Evolutionary conservation across 92 coral and sea anemone genomes (phyloP), one percentile per base, ranked within the genome.

Genomic region (Micromussa lordhowensis): DNA sequence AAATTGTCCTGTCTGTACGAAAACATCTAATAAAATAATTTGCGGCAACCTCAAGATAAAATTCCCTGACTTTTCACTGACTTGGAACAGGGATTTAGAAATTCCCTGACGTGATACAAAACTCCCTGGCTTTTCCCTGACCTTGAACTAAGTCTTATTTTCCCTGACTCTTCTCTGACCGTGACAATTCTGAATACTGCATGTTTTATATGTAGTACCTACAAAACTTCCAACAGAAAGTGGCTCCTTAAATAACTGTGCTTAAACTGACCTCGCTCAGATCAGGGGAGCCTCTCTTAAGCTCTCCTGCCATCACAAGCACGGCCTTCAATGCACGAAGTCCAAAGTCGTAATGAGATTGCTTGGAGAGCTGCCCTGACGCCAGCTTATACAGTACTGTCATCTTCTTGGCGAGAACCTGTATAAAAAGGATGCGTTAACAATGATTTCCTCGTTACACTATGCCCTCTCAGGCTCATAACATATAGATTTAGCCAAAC

Each of bases 291-390:
- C 99, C 99, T 91, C 99, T 91, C 90, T 97, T 97, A 44, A 97
- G 91, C 74, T 97, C 99, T 15, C 99, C 99, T n/a, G 99, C 99
- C 99, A 97, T 97, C 53, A 97, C 99, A 83, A 97, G 90, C 38
- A 97, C 99, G 24, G 99, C 98, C 77, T 97, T 97, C 57, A 97
- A 92, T 40, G 99, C 99, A 80, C 99, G 99, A 51, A 97, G 96
- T 38, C 99, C 99, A 88, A 97, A 97, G 91, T 97, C 99, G 76
- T 97, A 97, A 85, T 97, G 99, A 89, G 98, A 96, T 90, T 97
- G 99, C 44, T 96, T 97, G 71, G 98, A 96, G 48, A 96, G 91
- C 93, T 97, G 99, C n/a, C 98, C 99, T 14, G 99, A 92, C 26
- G 99, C 98, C 13, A 97, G 93, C 77, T 97, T 96, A 88, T 97